Evolutionary conservation across 2,888 invertebrate species (phyloP), one percentile per base, ranked within the genome.

Genomic region (Stenichneumon culpator): DNA sequence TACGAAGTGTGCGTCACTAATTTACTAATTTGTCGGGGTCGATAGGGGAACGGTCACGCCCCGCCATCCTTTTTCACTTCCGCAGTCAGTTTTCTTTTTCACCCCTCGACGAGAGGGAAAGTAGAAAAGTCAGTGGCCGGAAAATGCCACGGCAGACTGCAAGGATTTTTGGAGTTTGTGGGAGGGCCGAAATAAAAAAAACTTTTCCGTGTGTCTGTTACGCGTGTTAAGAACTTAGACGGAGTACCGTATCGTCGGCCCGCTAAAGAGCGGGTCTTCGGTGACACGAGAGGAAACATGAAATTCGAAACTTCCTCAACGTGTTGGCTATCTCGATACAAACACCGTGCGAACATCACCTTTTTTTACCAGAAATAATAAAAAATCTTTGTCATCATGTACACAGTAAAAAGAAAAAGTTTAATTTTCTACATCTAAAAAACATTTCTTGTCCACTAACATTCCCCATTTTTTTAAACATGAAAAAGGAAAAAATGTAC

Each of bases 231-330:
- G 73, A 54, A 44, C 44, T 47, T 36, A 50, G 65, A 74, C 63
- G 63, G 67, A 36, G 67, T 77, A 74, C 25, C 39, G 54, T 68
- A 67, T 72, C 80, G 72, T 80, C 83, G 80, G 67, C 47, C 39
- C 32, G 73, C 70, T 72, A 84, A 74, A 83, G 83, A 74, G 39
- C 57, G 36, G 11, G 32, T 16, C 44, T 50, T 65, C 47, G 57
- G n/a, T 11, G 89, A 90, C 93, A 92, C 90, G 91, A 92, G 92
- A 93, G 91, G 91, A 91, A 92, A 93, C 92, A 92, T 65, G 93
- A 90, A 90, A 93, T 89, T 80, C 83, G 92, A 93, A 85, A 92
- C 89, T 89, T 91, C 90, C 89, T 89, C 67, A 69, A 50, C 47
- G 14, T 50, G 16, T 44, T 25, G 6, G 9, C 52, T n/a, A 28